phyloP scores from a whole-genome alignment of 1,140 invertebrate species.

The Capitella teleta region DNA sequence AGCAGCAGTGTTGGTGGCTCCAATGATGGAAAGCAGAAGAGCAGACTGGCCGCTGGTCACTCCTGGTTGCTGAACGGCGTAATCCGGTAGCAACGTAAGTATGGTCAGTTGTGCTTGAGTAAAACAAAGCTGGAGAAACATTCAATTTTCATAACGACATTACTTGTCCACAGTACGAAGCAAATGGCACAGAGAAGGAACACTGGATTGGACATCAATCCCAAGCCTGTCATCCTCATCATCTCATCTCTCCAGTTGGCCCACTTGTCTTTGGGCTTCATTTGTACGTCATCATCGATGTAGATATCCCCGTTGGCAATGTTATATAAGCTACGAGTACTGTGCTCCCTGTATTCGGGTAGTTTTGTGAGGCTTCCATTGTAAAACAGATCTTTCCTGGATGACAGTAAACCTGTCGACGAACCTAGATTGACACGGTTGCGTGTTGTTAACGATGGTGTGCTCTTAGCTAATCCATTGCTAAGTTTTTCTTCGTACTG shows the following conservation, averaged over 20 bases:
- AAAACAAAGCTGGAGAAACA: too few species aligned
- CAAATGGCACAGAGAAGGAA: neutral
- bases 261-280: too few species aligned
- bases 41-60: neutral
- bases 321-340: neutral
- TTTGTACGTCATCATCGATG: too few species aligned
- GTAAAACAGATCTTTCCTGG: constrained; percentile 5
- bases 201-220: neutral
- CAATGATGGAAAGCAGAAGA: constrained; percentile 4
- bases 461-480: too few species aligned
- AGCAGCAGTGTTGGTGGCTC: constrained; percentile 4
- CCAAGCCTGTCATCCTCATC: neutral
- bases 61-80: constrained; percentile 1
- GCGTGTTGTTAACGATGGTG: too few species aligned
- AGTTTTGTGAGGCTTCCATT: constrained; percentile 2
- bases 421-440: too few species aligned
- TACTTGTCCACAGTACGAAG: constrained; percentile 1
- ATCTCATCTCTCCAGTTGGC: too few species aligned
- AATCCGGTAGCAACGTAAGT: constrained; percentile 5
- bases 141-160: too few species aligned
- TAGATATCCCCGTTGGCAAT: too few species aligned
- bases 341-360: neutral
- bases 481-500: too few species aligned
- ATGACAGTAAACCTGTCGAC: too few species aligned
- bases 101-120: constrained; percentile 6